These are phyloP conservation scores for Polymixis flavicincta DNA, from an alignment of 2,888 invertebrate genomes.

Conservation along the genomic window DNA sequence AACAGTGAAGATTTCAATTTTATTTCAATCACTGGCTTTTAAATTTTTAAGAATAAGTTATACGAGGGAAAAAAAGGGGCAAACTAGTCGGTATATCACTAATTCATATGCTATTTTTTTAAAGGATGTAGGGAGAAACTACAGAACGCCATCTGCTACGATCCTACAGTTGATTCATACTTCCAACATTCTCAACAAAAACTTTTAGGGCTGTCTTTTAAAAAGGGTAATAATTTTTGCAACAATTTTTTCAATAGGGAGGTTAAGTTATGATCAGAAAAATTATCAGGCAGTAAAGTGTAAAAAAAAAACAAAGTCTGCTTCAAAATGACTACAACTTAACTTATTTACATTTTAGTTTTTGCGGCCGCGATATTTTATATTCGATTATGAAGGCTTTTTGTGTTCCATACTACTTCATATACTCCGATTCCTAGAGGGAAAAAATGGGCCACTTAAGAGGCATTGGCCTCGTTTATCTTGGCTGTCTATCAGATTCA, in stretches of 20 bases:
- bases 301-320: neutral
- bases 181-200: neutral
- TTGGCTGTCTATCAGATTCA: conserved; percentile 23
- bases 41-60: too few relatives aligned
- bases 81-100: too few relatives aligned
- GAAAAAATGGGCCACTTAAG: neutral
- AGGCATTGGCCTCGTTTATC: conserved; percentile 21
- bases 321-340: neutral
- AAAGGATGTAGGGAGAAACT: too few relatives aligned
- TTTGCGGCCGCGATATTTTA: neutral
- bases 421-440: neutral
- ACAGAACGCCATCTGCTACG: neutral
- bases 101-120: too few relatives aligned
- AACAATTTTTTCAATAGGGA: neutral
- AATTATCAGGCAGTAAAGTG: neutral
- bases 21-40: too few relatives aligned
- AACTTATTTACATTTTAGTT: neutral
- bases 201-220: neutral
- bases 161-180: neutral
- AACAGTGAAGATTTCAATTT: too few relatives aligned
- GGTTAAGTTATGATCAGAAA: neutral
- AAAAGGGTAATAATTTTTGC: neutral
- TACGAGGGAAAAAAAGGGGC: too few relatives aligned
- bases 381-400: neutral
- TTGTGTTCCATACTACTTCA: neutral